A percentile compares a stretch with the other conserved stretches of the same genome.
phyloP scores from a whole-genome alignment of 2,888 invertebrate species.

The Teleogryllus oceanicus region DNA sequence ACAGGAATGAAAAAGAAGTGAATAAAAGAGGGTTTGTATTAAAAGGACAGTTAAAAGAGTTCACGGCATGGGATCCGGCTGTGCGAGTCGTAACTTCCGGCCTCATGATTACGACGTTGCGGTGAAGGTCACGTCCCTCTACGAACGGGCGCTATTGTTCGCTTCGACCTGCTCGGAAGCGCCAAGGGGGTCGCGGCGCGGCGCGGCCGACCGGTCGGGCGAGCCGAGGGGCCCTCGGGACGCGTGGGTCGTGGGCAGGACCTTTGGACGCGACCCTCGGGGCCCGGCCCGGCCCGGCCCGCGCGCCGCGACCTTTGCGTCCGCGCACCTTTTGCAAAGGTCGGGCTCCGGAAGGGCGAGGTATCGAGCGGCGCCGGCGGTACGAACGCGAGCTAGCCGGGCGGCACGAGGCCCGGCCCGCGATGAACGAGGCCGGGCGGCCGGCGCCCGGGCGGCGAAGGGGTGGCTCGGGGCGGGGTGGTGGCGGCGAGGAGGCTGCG shows the following conservation, averaged over 20 bases:
- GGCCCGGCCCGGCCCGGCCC: neutral
- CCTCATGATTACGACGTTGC: no score
- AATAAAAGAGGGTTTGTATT: no score
- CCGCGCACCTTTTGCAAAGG: conserved; percentile 7
- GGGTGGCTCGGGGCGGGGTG: neutral
- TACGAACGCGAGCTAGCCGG: neutral
- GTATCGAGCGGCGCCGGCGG: neutral
- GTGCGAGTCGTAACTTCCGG: no score
- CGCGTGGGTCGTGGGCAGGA: neutral
- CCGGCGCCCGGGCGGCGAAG: neutral
- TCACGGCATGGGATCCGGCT: no score
- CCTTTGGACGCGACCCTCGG: neutral
- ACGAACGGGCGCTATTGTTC: no score
- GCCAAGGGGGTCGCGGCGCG: no score
- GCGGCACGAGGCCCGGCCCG: neutral
- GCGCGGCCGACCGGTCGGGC: no score
- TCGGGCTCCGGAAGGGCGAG: neutral
- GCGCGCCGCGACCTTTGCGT: neutral
- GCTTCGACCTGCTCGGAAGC: no score
- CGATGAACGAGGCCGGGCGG: neutral
- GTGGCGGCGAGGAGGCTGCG: neutral
- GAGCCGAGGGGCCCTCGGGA: no score
- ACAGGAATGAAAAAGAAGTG: no score
- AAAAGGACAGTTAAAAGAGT: no score
- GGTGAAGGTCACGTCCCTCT: no score